Base-by-base conservation (phyloP, 2,888 invertebrate species). In the Athetis lepigone region DNA sequence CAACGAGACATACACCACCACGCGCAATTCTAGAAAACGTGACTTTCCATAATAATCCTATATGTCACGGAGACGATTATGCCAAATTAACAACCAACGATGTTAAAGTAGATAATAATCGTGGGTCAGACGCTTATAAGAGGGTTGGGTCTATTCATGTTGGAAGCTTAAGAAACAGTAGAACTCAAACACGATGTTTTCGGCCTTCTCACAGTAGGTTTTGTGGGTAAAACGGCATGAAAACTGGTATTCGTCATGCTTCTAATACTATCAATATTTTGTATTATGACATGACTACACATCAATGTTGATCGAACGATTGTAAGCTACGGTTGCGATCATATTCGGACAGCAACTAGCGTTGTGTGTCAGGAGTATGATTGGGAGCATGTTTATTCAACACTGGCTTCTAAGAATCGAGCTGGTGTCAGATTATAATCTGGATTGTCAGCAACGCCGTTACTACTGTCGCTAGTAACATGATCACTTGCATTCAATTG, bases 331-430 rank as follows among this genome's bases (percentile, higher is more conserved):
- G 29, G 64, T 50, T 39, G 40, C n/a, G 36, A 71, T 37, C 21
- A 46, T 18, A 46, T 61, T 23, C 11, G 43, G 13, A 45, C 27
- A 47, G 16, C 8, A 29, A 39, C 19, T 19, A 21, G 46, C 57
- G 18, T 37, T 61, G 37, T 23, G 39, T 42, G 45, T 52, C 37
- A 16, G 4, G 39, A 36, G 43, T 29, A 40, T 42, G 21, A 64
- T 69, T 68, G 52, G 66, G 57, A 68, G 50, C 46, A 18, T 89
- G 88, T 92, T 91, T 90, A 82, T 81, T 73, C 89, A 91, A 92
- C 88, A 90, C 52, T 59, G 57, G 33, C 80, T 90, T 89, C 89
- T 77, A 62, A 80, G 90, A 91, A 91, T 71, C 54, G 58, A 58
- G 74, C 75, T 64, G 79, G 84, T 85, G 82, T 84, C 82, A 68